Conservation (phyloP, 1,140 invertebrate species). For the Maniola jurtina region DNA sequence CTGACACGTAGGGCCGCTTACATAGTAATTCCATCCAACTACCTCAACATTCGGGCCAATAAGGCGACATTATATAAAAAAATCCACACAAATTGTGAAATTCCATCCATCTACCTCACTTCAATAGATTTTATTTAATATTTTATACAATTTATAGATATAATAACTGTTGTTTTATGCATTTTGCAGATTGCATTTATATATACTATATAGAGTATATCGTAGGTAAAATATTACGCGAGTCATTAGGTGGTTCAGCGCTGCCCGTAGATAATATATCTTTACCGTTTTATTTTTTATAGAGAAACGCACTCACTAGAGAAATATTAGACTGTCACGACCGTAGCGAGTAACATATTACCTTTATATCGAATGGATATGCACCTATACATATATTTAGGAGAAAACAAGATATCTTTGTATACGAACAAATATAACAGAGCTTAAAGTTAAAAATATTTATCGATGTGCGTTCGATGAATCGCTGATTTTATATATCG, state of each 20-base stretch:
- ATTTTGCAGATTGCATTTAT: constrained; percentile 78
- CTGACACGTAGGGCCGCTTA: constrained; percentile 67
- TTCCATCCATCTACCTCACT: constrained; percentile 81
- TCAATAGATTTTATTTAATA: constrained; percentile 80
- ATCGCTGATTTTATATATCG: constrained; percentile 43
- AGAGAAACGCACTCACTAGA: constrained; percentile 68
- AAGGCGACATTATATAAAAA: constrained; percentile 69
- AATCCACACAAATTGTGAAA: constrained; percentile 80
- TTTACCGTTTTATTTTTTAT: constrained; percentile 61
- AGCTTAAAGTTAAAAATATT: constrained; percentile 69
- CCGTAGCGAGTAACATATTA: constrained; percentile 54
- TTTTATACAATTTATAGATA: constrained; percentile 79
- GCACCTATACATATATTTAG: constrained; percentile 47
- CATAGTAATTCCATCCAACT: constrained; percentile 80
- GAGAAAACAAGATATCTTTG: constrained; percentile 57
- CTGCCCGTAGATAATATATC: constrained; percentile 62
- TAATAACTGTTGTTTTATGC: constrained; percentile 78
- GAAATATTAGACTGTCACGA: constrained; percentile 65
- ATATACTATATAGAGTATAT: constrained; percentile 76
- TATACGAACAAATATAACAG: constrained; percentile 75
- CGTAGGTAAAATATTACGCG: constrained; percentile 73
- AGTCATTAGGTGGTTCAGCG: constrained; percentile 71
- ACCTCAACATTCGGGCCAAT: constrained; percentile 78
- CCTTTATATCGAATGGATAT: constrained; percentile 27
- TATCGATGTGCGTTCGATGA: constrained; percentile 52